Percentiles rank a stretch among this genome's conserved stretches.
These are phyloP conservation scores for Margarornis squamiger DNA, from an alignment of 2,797 vertebrate genomes.

Conservation along the genomic window DNA sequence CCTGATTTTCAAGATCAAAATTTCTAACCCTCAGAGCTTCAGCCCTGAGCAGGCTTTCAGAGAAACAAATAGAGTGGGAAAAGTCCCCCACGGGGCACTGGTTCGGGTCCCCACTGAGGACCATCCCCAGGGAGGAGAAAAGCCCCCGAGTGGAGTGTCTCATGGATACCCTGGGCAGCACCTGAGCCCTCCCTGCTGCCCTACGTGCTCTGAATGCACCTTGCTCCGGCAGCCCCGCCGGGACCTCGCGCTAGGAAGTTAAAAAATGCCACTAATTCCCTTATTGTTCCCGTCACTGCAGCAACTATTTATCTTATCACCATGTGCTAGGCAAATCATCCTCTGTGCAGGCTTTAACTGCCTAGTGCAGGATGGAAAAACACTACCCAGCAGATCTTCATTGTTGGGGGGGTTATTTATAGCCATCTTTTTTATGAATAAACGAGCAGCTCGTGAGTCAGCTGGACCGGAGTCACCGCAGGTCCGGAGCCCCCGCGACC, in stretches of 20 bases:
- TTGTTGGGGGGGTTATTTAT: neutral
- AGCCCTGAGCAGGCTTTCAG: neutral
- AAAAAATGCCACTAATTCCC: neutral
- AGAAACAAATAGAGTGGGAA: fast-evolving
- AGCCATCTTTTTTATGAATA: neutral
- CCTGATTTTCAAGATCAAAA: neutral
- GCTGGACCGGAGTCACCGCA: neutral
- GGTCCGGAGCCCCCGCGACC: neutral
- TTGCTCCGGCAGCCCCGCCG: neutral
- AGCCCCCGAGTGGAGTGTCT: neutral
- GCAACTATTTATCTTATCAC: neutral
- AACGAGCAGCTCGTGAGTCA: neutral
- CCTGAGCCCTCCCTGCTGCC: neutral
- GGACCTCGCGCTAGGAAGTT: neutral
- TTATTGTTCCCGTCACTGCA: neutral
- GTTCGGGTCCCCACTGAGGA: neutral
- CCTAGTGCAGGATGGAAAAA: slow-evolving; percentile 5
- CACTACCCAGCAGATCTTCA: neutral
- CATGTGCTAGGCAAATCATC: neutral
- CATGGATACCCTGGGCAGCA: neutral
- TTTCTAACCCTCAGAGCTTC: neutral
- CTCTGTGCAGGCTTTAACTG: neutral
- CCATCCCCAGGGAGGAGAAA: neutral
- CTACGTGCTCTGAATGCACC: slow-evolving; percentile 2
- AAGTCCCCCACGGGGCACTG: neutral